phyloP scores from a whole-genome alignment of 92 coral and sea anemone species.

The Bergia puertoricense region DNA sequence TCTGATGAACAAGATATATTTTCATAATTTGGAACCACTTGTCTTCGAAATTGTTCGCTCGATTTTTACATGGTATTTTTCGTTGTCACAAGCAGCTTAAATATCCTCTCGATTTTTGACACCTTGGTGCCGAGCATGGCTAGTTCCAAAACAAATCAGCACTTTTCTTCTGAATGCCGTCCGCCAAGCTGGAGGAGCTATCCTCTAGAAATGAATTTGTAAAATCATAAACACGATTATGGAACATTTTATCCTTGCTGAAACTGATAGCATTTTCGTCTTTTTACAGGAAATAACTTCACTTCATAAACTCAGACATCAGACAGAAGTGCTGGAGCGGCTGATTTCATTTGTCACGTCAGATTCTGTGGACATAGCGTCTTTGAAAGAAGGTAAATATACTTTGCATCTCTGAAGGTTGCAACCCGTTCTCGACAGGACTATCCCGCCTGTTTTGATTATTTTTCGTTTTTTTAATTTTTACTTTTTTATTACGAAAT shows the following conservation, averaged over 20 bases:
- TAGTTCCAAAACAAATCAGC: not conserved
- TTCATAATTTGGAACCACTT: not conserved
- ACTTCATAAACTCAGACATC: conserved; percentile 77
- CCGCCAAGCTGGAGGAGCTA: not conserved
- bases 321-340: conserved; percentile 78
- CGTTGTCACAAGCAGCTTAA: not conserved
- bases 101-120: not conserved
- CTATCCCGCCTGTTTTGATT: not conserved
- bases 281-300: conserved; percentile 76
- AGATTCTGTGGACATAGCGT: conserved; percentile 57
- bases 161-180: too few relatives aligned
- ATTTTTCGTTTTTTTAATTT: too few relatives aligned
- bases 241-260: not conserved
- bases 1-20: not conserved
- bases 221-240: not conserved
- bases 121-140: not conserved
- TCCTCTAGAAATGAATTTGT: not conserved
- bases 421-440: not conserved
- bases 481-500: too few relatives aligned
- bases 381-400: conserved; percentile 70
- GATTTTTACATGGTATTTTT: not conserved
- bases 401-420: not conserved
- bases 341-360: conserved; percentile 71
- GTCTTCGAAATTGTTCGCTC: not conserved
- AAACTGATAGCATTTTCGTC: not conserved